Base-by-base conservation (phyloP, 2,888 invertebrate species). In the Torymus tubicola region DNA sequence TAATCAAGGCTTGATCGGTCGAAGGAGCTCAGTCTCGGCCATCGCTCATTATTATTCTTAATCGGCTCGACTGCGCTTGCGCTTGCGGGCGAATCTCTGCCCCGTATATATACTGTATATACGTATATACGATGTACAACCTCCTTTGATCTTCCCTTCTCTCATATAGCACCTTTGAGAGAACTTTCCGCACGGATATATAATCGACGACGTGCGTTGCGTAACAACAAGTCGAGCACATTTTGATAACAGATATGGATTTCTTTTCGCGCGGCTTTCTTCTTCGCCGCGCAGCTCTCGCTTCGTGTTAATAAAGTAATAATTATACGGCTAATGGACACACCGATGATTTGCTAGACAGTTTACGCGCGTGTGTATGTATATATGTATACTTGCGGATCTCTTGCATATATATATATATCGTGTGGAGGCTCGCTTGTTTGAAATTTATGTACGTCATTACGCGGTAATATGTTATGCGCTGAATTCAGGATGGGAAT, bases 41-140 rank as follows among this genome's bases (percentile, higher is more conserved):
- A 71, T 72, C 73, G 81, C 81, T 81, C 84, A 78, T 82, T 82
- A 83, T 84, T 83, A 83, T 81, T 81, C 84, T 79, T 84, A 83
- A 84, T 83, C 81, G 83, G 80, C 78, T 78, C 69, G 81, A 78
- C 61, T 61, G 71, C 13, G 61, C 21, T 42, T 67, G 63, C 78
- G 65, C 61, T 18, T 16, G 63, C 64, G 52, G 55, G 67, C 58
- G 75, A 57, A 24, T 52, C 55, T 63, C 64, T 1, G n/a, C 24
- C 12, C 12, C 11, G 12, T 2, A 12, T 72, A 53, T 64, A 21
- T 42, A 24, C 10, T n/a, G n/a, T 21, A 21, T 21, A 21, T 21
- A 21, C 21, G 2, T 21, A 21, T 21, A 21, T 21, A 21, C 42
- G 42, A 42, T 42, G 42, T 42, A 42, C 42, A 42, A 21, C 21